Evolutionary conservation across 2,113 vertebrate genomes (phyloP).

Genomic region (Desmodus rotundus): DNA sequence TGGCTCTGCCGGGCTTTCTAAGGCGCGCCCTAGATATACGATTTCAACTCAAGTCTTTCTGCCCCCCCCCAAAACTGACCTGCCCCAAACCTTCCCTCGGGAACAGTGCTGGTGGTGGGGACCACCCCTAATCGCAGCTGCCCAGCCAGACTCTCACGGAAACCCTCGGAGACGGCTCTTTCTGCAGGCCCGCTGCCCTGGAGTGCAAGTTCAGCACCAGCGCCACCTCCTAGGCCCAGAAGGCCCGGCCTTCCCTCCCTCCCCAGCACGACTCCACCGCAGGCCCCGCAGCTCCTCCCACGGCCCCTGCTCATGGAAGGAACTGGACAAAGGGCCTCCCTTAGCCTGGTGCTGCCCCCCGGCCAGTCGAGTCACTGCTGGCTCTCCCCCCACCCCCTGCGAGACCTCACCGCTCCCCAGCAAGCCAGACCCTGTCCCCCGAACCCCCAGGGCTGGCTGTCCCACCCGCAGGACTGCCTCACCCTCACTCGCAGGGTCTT

Average conservation of each 20-base stretch:
- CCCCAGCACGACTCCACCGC: accelerated
- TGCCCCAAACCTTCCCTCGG: too few relatives aligned
- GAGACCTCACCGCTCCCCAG: not conserved
- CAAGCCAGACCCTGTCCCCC: accelerated
- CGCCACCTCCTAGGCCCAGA: accelerated
- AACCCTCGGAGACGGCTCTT: not conserved
- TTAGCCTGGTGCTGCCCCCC: not conserved
- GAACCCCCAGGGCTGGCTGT: accelerated
- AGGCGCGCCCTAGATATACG: accelerated
- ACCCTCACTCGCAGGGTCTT: too few relatives aligned
- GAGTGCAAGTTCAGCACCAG: accelerated
- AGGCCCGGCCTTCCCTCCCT: not conserved
- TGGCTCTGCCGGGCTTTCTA: not conserved
- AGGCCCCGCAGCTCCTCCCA: too few relatives aligned
- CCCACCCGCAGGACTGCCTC: not conserved
- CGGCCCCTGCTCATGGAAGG: not conserved
- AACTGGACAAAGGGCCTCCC: not conserved
- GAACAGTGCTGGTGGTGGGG: accelerated
- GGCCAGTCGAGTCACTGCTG: accelerated
- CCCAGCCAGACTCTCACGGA: not conserved
- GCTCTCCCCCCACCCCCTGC: not conserved
- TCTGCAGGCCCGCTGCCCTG: not conserved
- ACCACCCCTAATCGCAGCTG: accelerated
- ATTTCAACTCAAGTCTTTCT: not conserved
- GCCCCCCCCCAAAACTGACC: not conserved